These are phyloP conservation scores for Diglossa cyanea DNA, from an alignment of 2,797 vertebrate genomes.

Conservation along the genomic window DNA sequence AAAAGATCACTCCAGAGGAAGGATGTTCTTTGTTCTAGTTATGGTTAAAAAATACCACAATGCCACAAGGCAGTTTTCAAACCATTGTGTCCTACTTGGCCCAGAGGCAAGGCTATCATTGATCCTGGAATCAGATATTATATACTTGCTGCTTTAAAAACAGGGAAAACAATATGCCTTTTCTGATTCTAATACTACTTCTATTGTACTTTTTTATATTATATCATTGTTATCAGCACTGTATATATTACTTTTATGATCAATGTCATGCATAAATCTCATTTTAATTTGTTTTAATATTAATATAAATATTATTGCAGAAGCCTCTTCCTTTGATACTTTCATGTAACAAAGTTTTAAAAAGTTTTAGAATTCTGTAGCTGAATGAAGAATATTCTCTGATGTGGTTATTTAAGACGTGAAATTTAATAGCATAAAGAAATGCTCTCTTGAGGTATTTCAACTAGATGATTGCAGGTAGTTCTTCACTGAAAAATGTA, in stretches of 20 bases:
- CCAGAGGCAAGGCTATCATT: neutral
- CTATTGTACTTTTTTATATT: neutral
- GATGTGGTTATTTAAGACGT: constrained; percentile 3
- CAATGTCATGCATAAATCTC: neutral
- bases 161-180: rapidly evolving
- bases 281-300: neutral
- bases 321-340: neutral
- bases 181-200: neutral
- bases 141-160: neutral
- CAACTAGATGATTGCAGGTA: neutral
- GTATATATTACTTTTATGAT: neutral
- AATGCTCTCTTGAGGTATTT: constrained; percentile 5
- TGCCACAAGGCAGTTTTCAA: neutral
- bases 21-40: neutral
- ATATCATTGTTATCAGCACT: neutral
- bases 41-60: neutral
- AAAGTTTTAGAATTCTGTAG: neutral
- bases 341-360: neutral
- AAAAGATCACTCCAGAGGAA: neutral
- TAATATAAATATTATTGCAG: neutral
- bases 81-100: neutral
- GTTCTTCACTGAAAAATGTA: constrained; percentile 32
- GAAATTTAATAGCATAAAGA: constrained; percentile 24
- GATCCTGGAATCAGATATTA: neutral
- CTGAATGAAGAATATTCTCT: neutral